Base-by-base conservation (phyloP, 2,888 invertebrate genomes). In the Apomyelois bistriatella region DNA sequence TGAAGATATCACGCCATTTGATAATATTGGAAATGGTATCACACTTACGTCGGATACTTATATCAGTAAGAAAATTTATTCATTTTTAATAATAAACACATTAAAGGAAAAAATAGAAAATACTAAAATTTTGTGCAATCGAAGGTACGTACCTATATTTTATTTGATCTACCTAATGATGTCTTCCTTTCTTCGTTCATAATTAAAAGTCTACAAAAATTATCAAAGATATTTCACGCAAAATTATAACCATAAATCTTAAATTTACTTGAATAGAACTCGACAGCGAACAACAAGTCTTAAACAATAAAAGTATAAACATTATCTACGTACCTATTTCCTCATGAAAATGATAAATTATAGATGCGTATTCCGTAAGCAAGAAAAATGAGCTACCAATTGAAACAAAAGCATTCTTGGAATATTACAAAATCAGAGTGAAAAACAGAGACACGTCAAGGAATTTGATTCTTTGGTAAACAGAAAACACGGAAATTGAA, bases 401-500 rank as follows among this genome's bases (percentile, higher is more conserved):
- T 15, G 38, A 38, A 38, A 4, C 15, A 15, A 38, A 38, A 38
- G 12, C 13, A 38, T 38, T 13, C 8, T 16, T 10, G 9, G 16
- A 40, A 16, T 22, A 22, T 22, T 22, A 22, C 40, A 16, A 10
- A 8, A 8, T 15, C 15, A 8, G 38, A n/a, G 13, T 7, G 10
- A 38, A 7, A 9, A 40, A 40, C 13, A 32, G 46, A 13, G 30
- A 32, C 6, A 15, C 15, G 28, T n/a, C 35, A 16, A 15, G 4
- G 46, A 32, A 46, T 46, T 16, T 49, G 46, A 35, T 43, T 47
- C 37, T 15, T 48, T 53, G 35, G 56, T 55, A 58, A 58, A 60
- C 53, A 58, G 40, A 40, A 54, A 52, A 53, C 56, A 53, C 10
- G 54, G 54, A 56, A 62, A 61, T 62, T 58, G 60, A 59, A 63